phyloP scores from a whole-genome alignment of 2,113 vertebrate genomes.

The human region GRCh38 chr20:9335001-9335500 shows the following conservation, averaged over 20 bases:
- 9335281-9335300: neutral
- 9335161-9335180: neutral
- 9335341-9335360: neutral
- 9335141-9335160: neutral
- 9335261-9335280: neutral
- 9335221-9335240: neutral
- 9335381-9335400: neutral
- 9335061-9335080: neutral
- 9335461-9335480: neutral
- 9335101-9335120: neutral
- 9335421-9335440: neutral
- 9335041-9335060: neutral
- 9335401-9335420: neutral
- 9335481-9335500: neutral
- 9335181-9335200: neutral
- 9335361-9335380: neutral
- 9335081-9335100: neutral
- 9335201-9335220: neutral
- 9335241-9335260: neutral
- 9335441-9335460: neutral
- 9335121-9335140: neutral
- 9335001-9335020: neutral
- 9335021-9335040: neutral
- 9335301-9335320: neutral
- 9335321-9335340: neutral